Conservation (phyloP, 2,888 invertebrate genomes). For the Cheilosia impressa region DNA sequence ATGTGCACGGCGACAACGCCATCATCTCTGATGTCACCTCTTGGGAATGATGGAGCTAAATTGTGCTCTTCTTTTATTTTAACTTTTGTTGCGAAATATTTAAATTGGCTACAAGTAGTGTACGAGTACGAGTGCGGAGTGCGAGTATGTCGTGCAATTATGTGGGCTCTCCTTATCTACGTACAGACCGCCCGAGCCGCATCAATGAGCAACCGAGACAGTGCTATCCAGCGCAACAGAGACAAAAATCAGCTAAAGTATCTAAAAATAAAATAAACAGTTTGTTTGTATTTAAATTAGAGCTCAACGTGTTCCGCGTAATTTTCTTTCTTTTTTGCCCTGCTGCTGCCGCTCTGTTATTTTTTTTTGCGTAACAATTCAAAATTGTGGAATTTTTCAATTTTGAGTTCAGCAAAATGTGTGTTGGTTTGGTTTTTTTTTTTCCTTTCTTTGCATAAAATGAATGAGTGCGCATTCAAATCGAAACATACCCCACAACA, state of each 20-base stretch:
- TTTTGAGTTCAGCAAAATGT: slow-evolving; percentile 25
- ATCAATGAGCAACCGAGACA: slow-evolving; percentile 11
- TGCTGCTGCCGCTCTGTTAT: slow-evolving; percentile 13
- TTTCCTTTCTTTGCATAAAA: slow-evolving; percentile 42
- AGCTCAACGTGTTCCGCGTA: slow-evolving; percentile 70
- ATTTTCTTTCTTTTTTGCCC: slow-evolving; percentile 30
- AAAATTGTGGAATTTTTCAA: slow-evolving; percentile 65
- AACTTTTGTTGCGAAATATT: slow-evolving; percentile 44
- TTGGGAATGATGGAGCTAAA: slow-evolving; percentile 67
- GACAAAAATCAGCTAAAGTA: slow-evolving; percentile 67
- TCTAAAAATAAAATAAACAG: slow-evolving; percentile 72
- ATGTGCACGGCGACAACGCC: slow-evolving; percentile 17
- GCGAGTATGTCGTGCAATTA: slow-evolving; percentile 64
- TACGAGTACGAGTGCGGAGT: slow-evolving; percentile 19
- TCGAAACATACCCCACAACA: slow-evolving; percentile 21
- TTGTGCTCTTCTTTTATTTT: slow-evolving; percentile 45
- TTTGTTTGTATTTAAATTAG: slow-evolving; percentile 73
- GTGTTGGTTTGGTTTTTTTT: not conserved
- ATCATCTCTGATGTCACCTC: slow-evolving; percentile 70
- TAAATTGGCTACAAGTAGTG: slow-evolving; percentile 68
- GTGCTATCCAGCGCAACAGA: slow-evolving; percentile 18
- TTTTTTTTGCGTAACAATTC: slow-evolving; percentile 63
- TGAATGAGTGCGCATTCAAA: slow-evolving; percentile 45
- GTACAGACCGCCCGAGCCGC: slow-evolving; percentile 16
- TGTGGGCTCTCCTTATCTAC: slow-evolving; percentile 58